A percentile compares a stretch with the other conserved stretches of the same genome.
Evolutionary conservation across 1,140 invertebrate species (phyloP).

Genomic region (Drosophila rhopaloa): DNA sequence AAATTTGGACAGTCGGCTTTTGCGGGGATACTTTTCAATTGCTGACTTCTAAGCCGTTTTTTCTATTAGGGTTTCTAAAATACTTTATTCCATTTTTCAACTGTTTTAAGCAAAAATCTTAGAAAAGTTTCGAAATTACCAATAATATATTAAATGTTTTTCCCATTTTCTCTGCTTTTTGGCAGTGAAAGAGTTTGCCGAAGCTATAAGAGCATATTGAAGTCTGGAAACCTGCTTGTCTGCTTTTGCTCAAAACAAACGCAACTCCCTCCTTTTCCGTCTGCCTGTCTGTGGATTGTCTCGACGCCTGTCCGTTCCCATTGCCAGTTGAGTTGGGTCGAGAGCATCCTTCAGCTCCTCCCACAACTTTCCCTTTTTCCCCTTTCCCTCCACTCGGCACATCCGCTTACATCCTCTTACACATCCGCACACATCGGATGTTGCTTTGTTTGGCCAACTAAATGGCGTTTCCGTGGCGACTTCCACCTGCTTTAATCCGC

Average conservation of each 20-base stretch:
- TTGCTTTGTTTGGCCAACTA: conserved; percentile 57
- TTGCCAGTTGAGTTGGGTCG: conserved; percentile 64
- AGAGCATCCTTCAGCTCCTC: conserved; percentile 4
- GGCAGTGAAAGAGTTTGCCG: no score
- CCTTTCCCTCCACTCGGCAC: conserved; percentile 1
- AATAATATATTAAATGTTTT: no score
- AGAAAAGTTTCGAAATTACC: no score
- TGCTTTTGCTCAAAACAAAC: background rate
- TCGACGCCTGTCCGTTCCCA: conserved; percentile 61
- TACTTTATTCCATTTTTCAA: no score
- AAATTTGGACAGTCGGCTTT: background rate
- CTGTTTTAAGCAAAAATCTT: no score
- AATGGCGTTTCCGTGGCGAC: conserved; percentile 45
- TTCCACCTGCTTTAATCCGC: conserved; percentile 50
- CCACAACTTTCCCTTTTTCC: conserved; percentile 49
- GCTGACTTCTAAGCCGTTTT: background rate
- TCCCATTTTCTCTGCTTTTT: no score
- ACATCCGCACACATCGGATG: conserved; percentile 46
- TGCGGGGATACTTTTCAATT: background rate
- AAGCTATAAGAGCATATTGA: no score
- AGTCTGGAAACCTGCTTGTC: background rate
- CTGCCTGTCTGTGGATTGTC: conserved; percentile 59
- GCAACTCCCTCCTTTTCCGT: background rate
- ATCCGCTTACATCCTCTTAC: conserved; percentile 5
- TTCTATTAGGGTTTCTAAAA: no score